Base-by-base conservation (phyloP, 2,888 invertebrate species). In the Theretra japonica region DNA sequence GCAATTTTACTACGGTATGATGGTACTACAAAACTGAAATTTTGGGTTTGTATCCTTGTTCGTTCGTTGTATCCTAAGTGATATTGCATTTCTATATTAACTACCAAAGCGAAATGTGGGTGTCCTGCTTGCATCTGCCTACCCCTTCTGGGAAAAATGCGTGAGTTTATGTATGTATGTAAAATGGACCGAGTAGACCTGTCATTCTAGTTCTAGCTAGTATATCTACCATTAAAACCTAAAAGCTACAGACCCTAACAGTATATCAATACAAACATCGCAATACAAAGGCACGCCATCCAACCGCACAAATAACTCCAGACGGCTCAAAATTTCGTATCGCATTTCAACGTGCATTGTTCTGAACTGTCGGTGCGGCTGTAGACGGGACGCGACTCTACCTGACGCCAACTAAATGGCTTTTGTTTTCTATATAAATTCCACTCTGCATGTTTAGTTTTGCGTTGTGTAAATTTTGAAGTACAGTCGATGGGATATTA, bases 371-470 rank as follows among this genome's bases (percentile, higher is more conserved):
- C 48, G 68, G 41, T 19, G 59, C 19, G 56, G 57, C 30, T 50
- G 30, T 69, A 80, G 77, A 75, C 75, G 78, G 77, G 76, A 76
- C 72, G 79, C 74, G 72, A 78, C 80, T 77, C 73, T 83, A 86
- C 83, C 83, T 83, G 85, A 82, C 81, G 75, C 80, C 78, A 77
- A 77, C 83, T 78, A 83, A 85, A 85, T 83, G 78, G 83, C 80
- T 82, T 83, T 85, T 86, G 85, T 86, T 86, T 83, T 76, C 79
- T 78, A 77, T 79, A 82, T 83, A 85, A 82, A 83, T 84, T 83
- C 81, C 77, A 77, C 75, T 79, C 77, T 78, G 77, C 81, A 77
- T 80, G 80, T 80, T 82, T 77, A 81, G 80, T 84, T 79, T 74
- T 73, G 75, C 72, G 59, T 30, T 69, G 33, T 60, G 50, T 62